These are phyloP conservation scores for Dione vanillae DNA, from an alignment of 2,888 invertebrate species.

Conservation along the genomic window DNA sequence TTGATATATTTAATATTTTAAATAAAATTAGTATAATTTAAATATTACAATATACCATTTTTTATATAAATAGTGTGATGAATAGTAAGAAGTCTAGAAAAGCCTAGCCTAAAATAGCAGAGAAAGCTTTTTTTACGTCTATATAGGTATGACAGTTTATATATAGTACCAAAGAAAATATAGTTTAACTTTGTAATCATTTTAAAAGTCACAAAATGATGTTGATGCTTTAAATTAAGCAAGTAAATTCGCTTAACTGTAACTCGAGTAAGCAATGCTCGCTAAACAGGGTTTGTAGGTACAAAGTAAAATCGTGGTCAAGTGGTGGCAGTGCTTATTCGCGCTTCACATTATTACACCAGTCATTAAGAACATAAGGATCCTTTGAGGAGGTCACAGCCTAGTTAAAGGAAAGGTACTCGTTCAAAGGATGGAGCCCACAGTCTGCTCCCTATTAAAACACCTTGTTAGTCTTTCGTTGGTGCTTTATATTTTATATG, in stretches of 20 bases:
- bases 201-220: too few relatives aligned
- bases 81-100: too few relatives aligned
- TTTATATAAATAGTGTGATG: too few relatives aligned
- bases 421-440: constrained; percentile 13
- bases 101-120: too few relatives aligned
- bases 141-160: too few relatives aligned
- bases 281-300: constrained; percentile 6
- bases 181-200: too few relatives aligned
- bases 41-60: too few relatives aligned
- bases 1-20: too few relatives aligned
- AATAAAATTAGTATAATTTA: too few relatives aligned
- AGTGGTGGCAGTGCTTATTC: constrained; percentile 19
- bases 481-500: background rate
- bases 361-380: constrained; percentile 27
- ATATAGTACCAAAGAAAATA: too few relatives aligned
- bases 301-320: constrained; percentile 19
- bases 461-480: constrained; percentile 2
- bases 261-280: too few relatives aligned
- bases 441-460: constrained; percentile 10
- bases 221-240: background rate
- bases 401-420: constrained; percentile 29
- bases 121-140: too few relatives aligned
- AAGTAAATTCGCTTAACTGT: background rate
- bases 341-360: constrained; percentile 27
- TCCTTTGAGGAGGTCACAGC: constrained; percentile 29